phyloP scores from a whole-genome alignment of 2,888 invertebrate species.

The Bombylius discolor region DNA sequence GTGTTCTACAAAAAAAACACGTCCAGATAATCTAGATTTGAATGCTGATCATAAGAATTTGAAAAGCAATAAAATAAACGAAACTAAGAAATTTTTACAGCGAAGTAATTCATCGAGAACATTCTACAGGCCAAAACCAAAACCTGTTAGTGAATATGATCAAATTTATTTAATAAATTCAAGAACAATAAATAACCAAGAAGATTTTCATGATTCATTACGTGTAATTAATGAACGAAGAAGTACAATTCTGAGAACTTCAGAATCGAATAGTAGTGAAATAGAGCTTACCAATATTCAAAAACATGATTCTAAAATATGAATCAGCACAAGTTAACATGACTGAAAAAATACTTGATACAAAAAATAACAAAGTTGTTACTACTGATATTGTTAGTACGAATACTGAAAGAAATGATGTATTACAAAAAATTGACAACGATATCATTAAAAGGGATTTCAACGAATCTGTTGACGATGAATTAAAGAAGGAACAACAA shows the following conservation, averaged over 20 bases:
- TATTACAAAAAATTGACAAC: too few species aligned
- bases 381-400: too few species aligned
- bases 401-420: too few species aligned
- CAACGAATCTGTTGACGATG: too few species aligned
- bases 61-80: not conserved
- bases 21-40: conserved; percentile 29
- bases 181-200: conserved; percentile 17
- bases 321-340: not conserved
- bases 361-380: too few species aligned
- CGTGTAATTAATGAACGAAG: conserved; percentile 34
- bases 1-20: conserved; percentile 20
- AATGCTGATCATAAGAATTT: conserved; percentile 8
- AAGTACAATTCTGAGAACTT: conserved; percentile 28
- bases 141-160: conserved; percentile 27
- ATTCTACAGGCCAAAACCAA: conserved; percentile 31
- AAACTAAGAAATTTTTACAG: conserved; percentile 19
- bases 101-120: conserved; percentile 34
- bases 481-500: too few species aligned
- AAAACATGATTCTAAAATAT: not conserved
- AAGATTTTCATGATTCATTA: conserved; percentile 32
- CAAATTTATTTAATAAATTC: conserved; percentile 28
- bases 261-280: not conserved
- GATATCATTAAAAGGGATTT: too few species aligned
- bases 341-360: not conserved
- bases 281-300: not conserved